Conservation (phyloP, 2,797 vertebrate genomes). For the Lates japonicus region DNA sequence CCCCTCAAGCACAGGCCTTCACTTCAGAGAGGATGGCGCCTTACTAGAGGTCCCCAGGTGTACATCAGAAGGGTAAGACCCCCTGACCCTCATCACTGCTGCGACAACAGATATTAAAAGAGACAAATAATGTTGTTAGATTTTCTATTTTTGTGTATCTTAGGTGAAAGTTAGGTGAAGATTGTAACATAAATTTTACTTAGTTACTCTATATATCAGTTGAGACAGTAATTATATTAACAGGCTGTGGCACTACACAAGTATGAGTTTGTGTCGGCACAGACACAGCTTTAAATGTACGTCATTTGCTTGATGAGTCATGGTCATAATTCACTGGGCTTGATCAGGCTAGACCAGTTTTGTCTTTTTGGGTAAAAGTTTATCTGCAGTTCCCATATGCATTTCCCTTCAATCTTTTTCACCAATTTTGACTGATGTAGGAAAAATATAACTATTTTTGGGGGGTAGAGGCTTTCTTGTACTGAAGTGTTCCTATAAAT, state of each 20-base stretch:
- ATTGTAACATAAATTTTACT: background rate
- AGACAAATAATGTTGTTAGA: background rate
- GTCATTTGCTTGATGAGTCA: slow-evolving; percentile 22
- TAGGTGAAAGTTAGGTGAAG: background rate
- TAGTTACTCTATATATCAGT: background rate
- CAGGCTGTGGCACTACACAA: background rate
- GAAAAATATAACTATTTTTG: background rate
- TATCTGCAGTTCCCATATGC: background rate
- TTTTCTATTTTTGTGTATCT: background rate
- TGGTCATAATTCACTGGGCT: background rate
- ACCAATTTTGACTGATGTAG: background rate
- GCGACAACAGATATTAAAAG: background rate
- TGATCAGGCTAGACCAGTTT: slow-evolving; percentile 23
- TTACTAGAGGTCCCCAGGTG: slow-evolving; percentile 83
- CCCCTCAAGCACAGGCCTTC: slow-evolving; percentile 90
- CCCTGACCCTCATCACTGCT: background rate
- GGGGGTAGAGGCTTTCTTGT: background rate
- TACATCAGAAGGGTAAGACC: slow-evolving; percentile 76
- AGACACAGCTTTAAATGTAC: background rate
- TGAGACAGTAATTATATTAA: background rate
- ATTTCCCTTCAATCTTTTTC: background rate
- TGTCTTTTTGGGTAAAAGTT: background rate
- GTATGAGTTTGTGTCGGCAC: slow-evolving; percentile 15
- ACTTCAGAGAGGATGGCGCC: slow-evolving; percentile 88
- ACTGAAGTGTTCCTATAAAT: background rate